Conservation (phyloP, 2,888 invertebrate species). For the Temnothorax rugatulus region DNA sequence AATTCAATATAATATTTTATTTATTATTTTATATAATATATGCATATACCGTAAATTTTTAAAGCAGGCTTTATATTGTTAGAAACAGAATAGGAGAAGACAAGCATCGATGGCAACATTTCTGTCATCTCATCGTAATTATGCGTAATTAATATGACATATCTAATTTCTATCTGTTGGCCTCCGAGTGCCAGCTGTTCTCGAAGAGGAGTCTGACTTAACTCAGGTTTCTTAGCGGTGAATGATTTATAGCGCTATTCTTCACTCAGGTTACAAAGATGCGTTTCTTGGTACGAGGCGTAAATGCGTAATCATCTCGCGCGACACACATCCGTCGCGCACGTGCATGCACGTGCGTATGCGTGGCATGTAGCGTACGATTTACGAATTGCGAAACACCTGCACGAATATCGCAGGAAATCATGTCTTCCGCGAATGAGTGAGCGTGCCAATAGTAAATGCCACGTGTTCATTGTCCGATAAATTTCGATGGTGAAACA, state of each 20-base stretch:
- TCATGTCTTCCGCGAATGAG: slow-evolving; percentile 31
- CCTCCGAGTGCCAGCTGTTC: slow-evolving; percentile 34
- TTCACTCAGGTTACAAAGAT: slow-evolving; percentile 19
- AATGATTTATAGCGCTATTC: slow-evolving; percentile 17
- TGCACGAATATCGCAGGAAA: slow-evolving; percentile 53
- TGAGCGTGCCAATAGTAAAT: slow-evolving; percentile 56
- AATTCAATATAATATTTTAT: not conserved
- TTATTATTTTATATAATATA: not conserved
- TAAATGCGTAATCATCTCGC: slow-evolving; percentile 26
- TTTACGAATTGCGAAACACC: slow-evolving; percentile 48
- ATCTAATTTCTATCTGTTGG: not conserved
- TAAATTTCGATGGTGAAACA: not conserved
- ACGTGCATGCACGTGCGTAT: slow-evolving; percentile 23
- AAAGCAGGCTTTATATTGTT: not conserved
- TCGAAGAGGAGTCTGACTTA: not conserved
- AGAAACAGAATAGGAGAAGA: not conserved
- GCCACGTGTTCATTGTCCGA: slow-evolving; percentile 24
- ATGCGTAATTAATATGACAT: slow-evolving; percentile 1
- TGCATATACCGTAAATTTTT: not conserved
- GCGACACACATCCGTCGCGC: slow-evolving; percentile 3
- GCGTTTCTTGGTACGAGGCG: slow-evolving; percentile 3
- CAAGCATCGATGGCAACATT: not conserved
- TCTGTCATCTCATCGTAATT: not conserved
- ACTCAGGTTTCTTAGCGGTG: slow-evolving; percentile 31
- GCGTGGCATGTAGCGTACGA: slow-evolving; percentile 13